phyloP scores from a whole-genome alignment of 2,888 invertebrate species.

The Melieria picta region DNA sequence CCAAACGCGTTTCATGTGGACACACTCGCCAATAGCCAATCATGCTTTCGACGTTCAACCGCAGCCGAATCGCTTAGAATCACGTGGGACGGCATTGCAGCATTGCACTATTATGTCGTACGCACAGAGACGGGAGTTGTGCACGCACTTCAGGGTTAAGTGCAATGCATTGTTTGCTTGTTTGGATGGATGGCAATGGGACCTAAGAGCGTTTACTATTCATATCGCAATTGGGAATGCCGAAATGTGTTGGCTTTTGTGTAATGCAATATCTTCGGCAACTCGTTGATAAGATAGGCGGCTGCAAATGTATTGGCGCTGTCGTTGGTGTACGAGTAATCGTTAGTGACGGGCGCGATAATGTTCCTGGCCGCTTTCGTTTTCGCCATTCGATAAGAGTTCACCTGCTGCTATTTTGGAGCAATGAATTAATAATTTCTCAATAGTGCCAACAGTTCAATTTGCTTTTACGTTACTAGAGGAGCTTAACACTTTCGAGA shows the following conservation, averaged over 20 bases:
- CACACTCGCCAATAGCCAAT: too few species aligned
- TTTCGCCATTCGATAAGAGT: constrained; percentile 43
- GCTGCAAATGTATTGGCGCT: constrained; percentile 15
- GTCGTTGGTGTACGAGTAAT: not conserved
- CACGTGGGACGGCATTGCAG: too few species aligned
- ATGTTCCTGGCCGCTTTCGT: constrained; percentile 19
- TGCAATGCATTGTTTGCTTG: too few species aligned
- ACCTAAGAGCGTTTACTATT: too few species aligned
- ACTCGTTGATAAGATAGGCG: constrained; percentile 12
- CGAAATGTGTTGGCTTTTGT: not conserved
- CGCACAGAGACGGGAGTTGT: too few species aligned
- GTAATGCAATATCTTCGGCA: not conserved
- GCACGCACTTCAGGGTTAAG: too few species aligned
- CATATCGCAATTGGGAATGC: too few species aligned
- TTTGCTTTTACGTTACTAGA: constrained; percentile 36
- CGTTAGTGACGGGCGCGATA: constrained; percentile 17
- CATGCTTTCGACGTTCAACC: too few species aligned
- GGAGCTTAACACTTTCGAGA: constrained; percentile 27
- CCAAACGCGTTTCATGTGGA: too few species aligned
- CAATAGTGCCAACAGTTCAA: constrained; percentile 40
- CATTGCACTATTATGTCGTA: too few species aligned
- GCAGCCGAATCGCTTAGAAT: too few species aligned
- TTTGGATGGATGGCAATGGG: too few species aligned
- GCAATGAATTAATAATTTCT: constrained; percentile 32
- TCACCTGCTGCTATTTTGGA: constrained; percentile 36